Evolutionary conservation across 2,888 invertebrate genomes (phyloP), one percentile per base, ranked within the genome.

Genomic region (Macrosiphum euphorbiae): DNA sequence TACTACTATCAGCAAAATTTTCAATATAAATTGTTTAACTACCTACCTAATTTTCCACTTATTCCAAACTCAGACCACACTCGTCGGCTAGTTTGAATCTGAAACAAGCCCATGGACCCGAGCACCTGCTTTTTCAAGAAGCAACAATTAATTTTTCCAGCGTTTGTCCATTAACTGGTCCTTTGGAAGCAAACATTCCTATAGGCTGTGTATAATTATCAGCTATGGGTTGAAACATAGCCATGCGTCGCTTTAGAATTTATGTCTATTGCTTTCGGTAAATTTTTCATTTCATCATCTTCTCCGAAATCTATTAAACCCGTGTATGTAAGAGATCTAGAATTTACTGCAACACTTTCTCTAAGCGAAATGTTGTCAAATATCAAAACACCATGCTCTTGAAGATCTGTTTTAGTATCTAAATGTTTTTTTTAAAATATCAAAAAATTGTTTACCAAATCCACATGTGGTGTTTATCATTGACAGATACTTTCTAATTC

Each of bases 151-250:
- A 86, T 86, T 44, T 41, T 44, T 26, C 28, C 26, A 86, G 41
- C 26, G 13, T 86, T 44, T 44, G 20, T 26, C 86, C 86, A 44
- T 86, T 86, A 24, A 86, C 41, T 24, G 86, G 86, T 20, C 86
- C 44, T 26, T 47, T 86, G 5, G 41, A 86, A 5, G 86, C 86
- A 41, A 86, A 86, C 13, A 86, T 44, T 24, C 24, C 86, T 1
- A 88, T 88, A 35, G 88, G 88, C 13, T 88, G 88, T 35, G 88
- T 88, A 35, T 88, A 88, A n/a, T 28, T 52, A 52, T 88, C n/a
- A 35, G 88, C 50, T 52, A 88, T 35, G n/a, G 88, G 88, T 88
- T 88, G 35, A 24, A 88, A 52, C 24, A 88, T 35, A 35, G 1
- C 88, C 88, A n/a, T 88, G 88, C 13, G n/a, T 88, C 1, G 88